Conservation (phyloP, 1,140 invertebrate species). For the Lasioglossum baleicum region DNA sequence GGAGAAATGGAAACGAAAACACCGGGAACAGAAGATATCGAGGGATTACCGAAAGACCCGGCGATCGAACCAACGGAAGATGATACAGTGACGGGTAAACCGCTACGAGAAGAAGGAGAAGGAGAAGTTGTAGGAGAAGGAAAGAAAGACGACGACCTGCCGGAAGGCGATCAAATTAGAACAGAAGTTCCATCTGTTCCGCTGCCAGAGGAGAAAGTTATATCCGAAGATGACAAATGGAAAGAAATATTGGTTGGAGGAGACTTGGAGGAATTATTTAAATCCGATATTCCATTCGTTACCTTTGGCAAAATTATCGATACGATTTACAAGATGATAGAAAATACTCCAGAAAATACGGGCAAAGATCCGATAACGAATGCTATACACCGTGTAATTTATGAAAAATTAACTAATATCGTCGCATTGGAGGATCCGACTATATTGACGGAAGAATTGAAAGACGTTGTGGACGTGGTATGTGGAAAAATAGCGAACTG, state of each 20-base stretch:
- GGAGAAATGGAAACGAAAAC: background rate
- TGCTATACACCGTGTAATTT: constrained; percentile 63
- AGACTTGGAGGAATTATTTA: constrained; percentile 37
- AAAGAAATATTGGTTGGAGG: background rate
- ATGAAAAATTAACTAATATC: constrained; percentile 57
- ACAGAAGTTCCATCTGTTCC: too few species aligned
- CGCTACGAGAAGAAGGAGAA: background rate
- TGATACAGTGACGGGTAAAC: too few species aligned
- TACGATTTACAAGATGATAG: constrained; percentile 61
- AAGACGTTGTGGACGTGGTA: constrained; percentile 63
- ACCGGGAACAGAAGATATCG: background rate
- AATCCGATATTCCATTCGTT: constrained; percentile 65
- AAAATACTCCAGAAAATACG: constrained; percentile 46
- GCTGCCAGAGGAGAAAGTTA: background rate
- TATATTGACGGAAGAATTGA: constrained; percentile 43
- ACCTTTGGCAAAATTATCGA: constrained; percentile 65
- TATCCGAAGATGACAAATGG: background rate
- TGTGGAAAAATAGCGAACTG: constrained; percentile 69
- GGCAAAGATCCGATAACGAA: constrained; percentile 57
- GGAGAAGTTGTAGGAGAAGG: background rate
- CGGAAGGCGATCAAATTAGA: too few species aligned
- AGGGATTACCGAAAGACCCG: too few species aligned
- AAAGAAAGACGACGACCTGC: background rate
- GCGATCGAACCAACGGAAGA: too few species aligned
- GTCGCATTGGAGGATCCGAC: constrained; percentile 47